Percentiles rank a stretch among this genome's conserved stretches.
Conservation (phyloP, 2,113 vertebrate species). For the Scalopus aquaticus region DNA sequence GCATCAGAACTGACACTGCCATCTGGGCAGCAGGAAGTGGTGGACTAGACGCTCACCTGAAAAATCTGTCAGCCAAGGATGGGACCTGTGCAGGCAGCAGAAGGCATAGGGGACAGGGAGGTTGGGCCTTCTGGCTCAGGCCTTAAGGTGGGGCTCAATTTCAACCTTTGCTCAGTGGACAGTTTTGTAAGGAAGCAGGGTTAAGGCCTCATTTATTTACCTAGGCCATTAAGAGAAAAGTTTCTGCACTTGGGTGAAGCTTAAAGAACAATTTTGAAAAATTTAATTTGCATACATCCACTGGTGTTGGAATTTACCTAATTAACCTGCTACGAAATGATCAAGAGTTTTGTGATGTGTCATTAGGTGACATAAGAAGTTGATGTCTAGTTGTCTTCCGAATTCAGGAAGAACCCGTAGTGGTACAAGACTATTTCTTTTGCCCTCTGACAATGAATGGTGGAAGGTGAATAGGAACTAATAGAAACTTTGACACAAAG, state of each 20-base stretch:
- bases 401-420: too few species aligned
- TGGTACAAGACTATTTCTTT: too few species aligned
- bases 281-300: background rate
- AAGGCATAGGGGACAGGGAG: background rate
- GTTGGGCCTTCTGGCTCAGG: background rate
- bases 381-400: background rate
- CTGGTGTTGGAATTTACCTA: too few species aligned
- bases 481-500: background rate
- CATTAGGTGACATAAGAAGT: background rate
- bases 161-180: background rate
- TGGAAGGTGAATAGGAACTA: background rate
- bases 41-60: background rate
- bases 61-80: background rate
- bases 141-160: background rate
- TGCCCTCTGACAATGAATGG: background rate
- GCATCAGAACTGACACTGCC: background rate
- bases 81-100: too few species aligned
- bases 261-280: conserved; percentile 35
- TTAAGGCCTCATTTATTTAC: background rate
- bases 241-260: background rate
- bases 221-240: background rate
- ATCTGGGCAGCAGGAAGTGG: background rate
- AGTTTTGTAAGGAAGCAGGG: background rate
- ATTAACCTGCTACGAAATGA: background rate
- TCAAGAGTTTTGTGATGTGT: background rate